These are phyloP conservation scores for Caenorhabditis virilis DNA, from an alignment of 2,888 invertebrate species.

Conservation along the genomic window DNA sequence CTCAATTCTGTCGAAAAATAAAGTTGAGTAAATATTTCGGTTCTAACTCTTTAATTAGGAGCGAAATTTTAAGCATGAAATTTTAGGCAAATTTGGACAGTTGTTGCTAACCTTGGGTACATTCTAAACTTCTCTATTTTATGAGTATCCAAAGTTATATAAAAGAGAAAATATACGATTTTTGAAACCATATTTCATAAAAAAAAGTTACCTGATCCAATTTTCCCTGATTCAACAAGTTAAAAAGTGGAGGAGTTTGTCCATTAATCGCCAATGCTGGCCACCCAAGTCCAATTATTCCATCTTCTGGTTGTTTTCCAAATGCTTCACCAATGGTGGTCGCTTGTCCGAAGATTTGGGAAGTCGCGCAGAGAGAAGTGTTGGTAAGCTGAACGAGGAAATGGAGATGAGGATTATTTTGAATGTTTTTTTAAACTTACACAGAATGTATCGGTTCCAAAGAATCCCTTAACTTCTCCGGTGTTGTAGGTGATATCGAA, in stretches of 20 bases:
- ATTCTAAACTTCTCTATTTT: too few species aligned
- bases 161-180: too few species aligned
- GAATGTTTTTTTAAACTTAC: constrained; percentile 26
- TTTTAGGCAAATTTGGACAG: too few species aligned
- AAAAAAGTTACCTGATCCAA: too few species aligned
- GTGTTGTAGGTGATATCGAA: constrained; percentile 59
- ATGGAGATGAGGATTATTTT: too few species aligned
- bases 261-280: constrained; percentile 71
- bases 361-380: constrained; percentile 65
- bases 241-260: constrained; percentile 66
- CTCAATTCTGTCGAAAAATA: too few species aligned
- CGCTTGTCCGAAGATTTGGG: constrained; percentile 72
- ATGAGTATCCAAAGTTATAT: too few species aligned
- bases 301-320: constrained; percentile 68
- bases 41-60: too few species aligned
- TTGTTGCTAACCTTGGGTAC: too few species aligned
- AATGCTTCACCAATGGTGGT: constrained; percentile 71
- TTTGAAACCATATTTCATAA: too few species aligned
- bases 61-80: too few species aligned
- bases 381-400: constrained; percentile 47
- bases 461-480: constrained; percentile 60
- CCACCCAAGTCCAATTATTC: constrained; percentile 70
- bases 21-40: too few species aligned
- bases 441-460: constrained; percentile 52
- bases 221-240: constrained; percentile 51